These are phyloP conservation scores for Gasterosteus nipponicus DNA, from an alignment of 2,113 vertebrate species.

Conservation along the genomic window DNA sequence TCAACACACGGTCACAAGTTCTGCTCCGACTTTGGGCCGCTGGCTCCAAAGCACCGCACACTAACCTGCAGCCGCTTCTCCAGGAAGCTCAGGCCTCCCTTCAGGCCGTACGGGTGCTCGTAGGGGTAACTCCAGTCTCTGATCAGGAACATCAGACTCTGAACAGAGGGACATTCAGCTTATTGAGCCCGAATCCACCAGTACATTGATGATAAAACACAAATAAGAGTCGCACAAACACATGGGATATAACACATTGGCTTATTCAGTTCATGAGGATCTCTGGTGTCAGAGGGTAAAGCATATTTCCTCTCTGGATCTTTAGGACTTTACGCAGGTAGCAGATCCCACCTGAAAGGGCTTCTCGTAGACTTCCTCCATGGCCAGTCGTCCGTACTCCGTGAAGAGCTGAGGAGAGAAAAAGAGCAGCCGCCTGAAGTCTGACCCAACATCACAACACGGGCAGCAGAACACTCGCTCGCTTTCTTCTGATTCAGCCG, in stretches of 20 bases:
- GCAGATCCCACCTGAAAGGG: constrained; percentile 89
- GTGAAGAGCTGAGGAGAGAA: constrained; percentile 89
- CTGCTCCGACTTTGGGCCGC: no score
- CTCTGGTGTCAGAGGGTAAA: no score
- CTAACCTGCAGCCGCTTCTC: constrained; percentile 85
- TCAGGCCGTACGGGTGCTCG: constrained; percentile 85
- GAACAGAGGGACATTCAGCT: neutral
- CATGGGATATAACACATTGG: no score
- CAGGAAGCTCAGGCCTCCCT: constrained; percentile 85
- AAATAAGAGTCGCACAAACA: neutral
- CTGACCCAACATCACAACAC: neutral
- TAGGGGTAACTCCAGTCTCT: constrained; percentile 91
- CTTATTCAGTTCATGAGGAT: no score
- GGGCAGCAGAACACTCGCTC: neutral
- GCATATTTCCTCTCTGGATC: no score
- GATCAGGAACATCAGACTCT: constrained; percentile 87
- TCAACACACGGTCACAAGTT: no score
- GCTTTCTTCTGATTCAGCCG: neutral
- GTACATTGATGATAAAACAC: neutral
- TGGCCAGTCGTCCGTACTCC: constrained; percentile 93
- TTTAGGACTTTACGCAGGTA: neutral
- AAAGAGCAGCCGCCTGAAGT: neutral
- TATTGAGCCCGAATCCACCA: neutral
- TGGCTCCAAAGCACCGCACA: neutral
- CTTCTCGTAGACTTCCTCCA: constrained; percentile 95